A percentile compares a stretch with the other conserved stretches of the same genome.
Evolutionary conservation across 2,888 invertebrate species (phyloP).

Genomic region (Glyphotaelius pellucidus): DNA sequence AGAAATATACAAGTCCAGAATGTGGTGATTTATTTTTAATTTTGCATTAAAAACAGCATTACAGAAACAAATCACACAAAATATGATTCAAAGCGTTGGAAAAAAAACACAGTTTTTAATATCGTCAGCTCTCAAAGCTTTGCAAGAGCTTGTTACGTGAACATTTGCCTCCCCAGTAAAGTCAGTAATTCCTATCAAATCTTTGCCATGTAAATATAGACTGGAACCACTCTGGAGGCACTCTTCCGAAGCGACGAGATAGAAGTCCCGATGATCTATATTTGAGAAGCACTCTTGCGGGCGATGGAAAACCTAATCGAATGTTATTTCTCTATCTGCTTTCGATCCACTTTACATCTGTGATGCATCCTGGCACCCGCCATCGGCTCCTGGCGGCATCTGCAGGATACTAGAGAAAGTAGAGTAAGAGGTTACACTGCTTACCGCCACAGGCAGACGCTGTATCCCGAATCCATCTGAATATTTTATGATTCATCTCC

Average conservation of each 20-base stretch:
- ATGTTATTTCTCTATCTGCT: neutral
- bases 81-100: no score
- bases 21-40: no score
- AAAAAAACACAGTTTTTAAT: no score
- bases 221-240: neutral
- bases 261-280: neutral
- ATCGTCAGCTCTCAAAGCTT: neutral
- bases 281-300: conserved; percentile 5
- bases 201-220: neutral
- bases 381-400: neutral
- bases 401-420: neutral
- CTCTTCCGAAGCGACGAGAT: neutral
- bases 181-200: neutral
- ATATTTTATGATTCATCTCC: neutral
- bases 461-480: neutral
- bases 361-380: neutral
- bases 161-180: neutral
- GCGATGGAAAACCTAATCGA: conserved; percentile 7
- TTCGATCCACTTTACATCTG: neutral
- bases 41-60: no score
- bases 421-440: neutral
- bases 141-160: neutral
- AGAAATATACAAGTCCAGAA: no score
- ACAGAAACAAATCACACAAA: no score
- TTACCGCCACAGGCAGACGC: neutral